These are phyloP conservation scores for Alviniconcha marisindica DNA, from an alignment of 1,140 invertebrate species.

Conservation along the genomic window DNA sequence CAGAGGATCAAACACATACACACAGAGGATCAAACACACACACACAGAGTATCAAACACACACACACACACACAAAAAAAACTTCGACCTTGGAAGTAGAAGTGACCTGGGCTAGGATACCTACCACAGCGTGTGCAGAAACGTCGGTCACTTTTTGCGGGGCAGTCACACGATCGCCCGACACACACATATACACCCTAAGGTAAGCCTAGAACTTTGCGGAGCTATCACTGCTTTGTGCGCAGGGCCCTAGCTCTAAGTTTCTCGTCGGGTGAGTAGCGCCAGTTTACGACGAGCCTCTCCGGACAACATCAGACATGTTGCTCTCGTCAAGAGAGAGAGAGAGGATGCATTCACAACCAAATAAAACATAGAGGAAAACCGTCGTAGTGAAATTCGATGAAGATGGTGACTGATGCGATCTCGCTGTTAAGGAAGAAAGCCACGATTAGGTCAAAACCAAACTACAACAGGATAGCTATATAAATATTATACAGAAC, in stretches of 20 bases:
- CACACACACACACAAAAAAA: not conserved
- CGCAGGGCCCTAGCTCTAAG: constrained; percentile 75
- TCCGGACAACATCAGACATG: not conserved
- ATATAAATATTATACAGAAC: too few relatives aligned
- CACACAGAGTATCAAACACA: not conserved
- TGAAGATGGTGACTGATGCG: not conserved
- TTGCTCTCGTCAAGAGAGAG: not conserved
- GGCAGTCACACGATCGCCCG: not conserved
- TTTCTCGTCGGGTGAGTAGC: not conserved
- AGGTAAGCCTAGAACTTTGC: constrained; percentile 55
- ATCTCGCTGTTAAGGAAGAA: not conserved
- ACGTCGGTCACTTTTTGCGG: not conserved
- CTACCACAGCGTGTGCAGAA: not conserved
- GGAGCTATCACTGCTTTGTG: constrained; percentile 78
- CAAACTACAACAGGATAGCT: too few relatives aligned
- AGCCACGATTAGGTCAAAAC: not conserved
- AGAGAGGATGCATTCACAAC: constrained; percentile 8
- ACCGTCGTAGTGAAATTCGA: constrained; percentile 1
- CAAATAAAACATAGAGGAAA: constrained; percentile 13
- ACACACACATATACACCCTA: constrained; percentile 28
- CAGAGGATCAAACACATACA: not conserved
- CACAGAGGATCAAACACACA: not conserved
- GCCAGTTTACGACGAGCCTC: not conserved
- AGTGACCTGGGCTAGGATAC: not conserved
- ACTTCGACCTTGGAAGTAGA: not conserved